phyloP scores from a whole-genome alignment of 2,797 vertebrate genomes.

The Thunnus albacares region DNA sequence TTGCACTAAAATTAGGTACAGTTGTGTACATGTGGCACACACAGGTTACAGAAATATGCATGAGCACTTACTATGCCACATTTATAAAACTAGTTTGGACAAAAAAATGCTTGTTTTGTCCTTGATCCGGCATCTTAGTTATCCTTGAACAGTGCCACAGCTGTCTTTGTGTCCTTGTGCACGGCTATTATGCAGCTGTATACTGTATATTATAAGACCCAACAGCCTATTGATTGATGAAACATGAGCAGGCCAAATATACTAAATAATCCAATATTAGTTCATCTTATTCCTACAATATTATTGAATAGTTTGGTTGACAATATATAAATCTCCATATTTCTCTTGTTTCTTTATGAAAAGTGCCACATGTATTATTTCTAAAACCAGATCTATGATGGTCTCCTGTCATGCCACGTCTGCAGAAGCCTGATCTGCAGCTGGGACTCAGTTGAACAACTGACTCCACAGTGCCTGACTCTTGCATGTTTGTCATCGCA shows the following conservation, averaged over 20 bases:
- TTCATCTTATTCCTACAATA: not conserved
- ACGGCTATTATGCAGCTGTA: not conserved
- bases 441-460: slow-evolving; percentile 4
- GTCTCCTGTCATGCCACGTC: not conserved
- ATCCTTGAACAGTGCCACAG: not conserved
- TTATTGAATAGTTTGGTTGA: not conserved
- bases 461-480: not conserved
- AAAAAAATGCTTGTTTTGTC: slow-evolving; percentile 22
- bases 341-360: not conserved
- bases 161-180: not conserved
- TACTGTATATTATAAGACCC: not conserved
- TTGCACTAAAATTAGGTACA: not conserved
- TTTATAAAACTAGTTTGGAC: slow-evolving; percentile 6
- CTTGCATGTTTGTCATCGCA: slow-evolving; percentile 24
- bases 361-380: not conserved
- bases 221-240: not conserved
- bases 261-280: not conserved
- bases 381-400: not conserved
- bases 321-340: not conserved
- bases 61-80: not conserved
- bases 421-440: slow-evolving; percentile 13
- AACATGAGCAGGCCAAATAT: not conserved
- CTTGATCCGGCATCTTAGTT: not conserved
- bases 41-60: slow-evolving; percentile 2
- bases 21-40: slow-evolving; percentile 2